Base-by-base conservation (phyloP, 1,140 invertebrate species). In the Drosophila obscura region DNA sequence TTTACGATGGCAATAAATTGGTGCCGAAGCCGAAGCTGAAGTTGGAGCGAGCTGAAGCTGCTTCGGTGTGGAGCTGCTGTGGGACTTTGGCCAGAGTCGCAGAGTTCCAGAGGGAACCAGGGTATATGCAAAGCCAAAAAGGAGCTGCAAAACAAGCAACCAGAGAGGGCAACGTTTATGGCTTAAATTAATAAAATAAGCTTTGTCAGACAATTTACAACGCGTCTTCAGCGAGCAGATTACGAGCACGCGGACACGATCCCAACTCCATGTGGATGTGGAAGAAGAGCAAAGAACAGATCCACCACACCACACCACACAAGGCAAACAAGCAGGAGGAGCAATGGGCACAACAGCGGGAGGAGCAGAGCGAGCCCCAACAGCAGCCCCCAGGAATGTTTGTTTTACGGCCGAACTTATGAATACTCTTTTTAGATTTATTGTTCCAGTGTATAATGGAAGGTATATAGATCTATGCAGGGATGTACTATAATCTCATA, bases 151-250 rank as follows among this genome's bases (percentile, higher is more conserved):
- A 73, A 75, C 74, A 59, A 69, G 61, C 63, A 77, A 77, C 57
- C 61, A 73, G 74, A 77, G 77, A 81, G 78, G 78, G 65, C 67
- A 80, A 76, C 87, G 81, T 90, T 90, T 90, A 90, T 90, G 87
- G 87, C 82, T 90, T 90, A 90, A 89, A 90, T 90, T 90, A 90
- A 90, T 90, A 90, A 90, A 90, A 90, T 90, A 90, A 90, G 88
- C 88, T 90, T 90, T 90, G 88, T 90, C 88, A 90, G 88, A 88
- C 83, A 90, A 90, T 90, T 90, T 90, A 90, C 88, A 90, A 90
- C 84, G 88, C 88, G 89, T 90, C 83, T 90, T 90, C 88, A 90
- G 89, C 88, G 88, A 88, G 89, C 88, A 90, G 88, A 90, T 90
- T 90, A 90, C 87, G 87, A 85, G 87, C 85, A 90, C 78, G 82